phyloP scores from a whole-genome alignment of 2,797 vertebrate genomes.

The Threskiornis aethiopicus region DNA sequence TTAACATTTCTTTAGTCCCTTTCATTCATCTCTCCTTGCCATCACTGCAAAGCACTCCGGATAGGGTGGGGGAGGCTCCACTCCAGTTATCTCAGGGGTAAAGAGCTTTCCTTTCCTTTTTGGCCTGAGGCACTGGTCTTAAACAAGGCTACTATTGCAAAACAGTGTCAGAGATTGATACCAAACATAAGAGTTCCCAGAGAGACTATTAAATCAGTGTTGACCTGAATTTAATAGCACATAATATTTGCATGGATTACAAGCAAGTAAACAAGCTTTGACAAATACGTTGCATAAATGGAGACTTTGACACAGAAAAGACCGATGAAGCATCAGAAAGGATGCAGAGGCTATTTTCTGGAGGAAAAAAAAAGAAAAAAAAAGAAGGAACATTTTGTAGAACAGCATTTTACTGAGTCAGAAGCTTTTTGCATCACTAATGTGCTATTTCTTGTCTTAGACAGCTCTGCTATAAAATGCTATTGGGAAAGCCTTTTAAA shows the following conservation, averaged over 20 bases:
- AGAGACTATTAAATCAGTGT: background rate
- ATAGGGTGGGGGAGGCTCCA: background rate
- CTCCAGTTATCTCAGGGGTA: background rate
- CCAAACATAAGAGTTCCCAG: background rate
- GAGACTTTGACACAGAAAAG: background rate
- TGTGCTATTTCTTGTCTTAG: background rate
- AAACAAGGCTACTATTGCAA: background rate
- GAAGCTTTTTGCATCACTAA: background rate
- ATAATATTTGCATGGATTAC: background rate
- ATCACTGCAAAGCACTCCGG: background rate
- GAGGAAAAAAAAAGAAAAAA: rapidly evolving
- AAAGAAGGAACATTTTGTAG: background rate
- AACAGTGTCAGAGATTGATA: background rate
- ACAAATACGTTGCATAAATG: background rate
- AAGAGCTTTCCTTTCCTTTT: background rate
- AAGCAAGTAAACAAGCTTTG: background rate
- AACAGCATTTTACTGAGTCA: background rate
- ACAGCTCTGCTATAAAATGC: background rate
- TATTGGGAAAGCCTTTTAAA: background rate
- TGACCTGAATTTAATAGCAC: background rate
- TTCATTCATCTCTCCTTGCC: background rate
- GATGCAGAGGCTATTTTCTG: background rate
- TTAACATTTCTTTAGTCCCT: background rate
- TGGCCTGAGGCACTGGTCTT: background rate
- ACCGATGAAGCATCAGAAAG: background rate